phyloP scores from a whole-genome alignment of 1,140 invertebrate genomes.

The Heliconius congener region DNA sequence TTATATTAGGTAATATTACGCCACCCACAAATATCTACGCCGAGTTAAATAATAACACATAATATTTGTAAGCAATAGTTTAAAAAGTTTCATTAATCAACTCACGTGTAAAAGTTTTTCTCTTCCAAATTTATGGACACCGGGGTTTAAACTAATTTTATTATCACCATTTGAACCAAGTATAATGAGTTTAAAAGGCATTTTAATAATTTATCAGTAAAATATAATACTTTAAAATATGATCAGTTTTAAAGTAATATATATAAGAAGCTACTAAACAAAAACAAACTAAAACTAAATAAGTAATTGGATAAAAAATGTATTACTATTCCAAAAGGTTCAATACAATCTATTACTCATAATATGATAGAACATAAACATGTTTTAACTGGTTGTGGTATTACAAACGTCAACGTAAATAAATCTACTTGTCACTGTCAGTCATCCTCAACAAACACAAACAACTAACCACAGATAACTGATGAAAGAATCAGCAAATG shows the following conservation, averaged over 20 bases:
- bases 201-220: background rate
- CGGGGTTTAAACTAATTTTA: conserved; percentile 55
- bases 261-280: background rate
- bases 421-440: too few species aligned
- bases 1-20: conserved; percentile 4
- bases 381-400: background rate
- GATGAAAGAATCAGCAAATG: background rate
- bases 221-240: background rate
- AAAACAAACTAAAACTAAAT: background rate
- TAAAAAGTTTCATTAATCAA: conserved; percentile 1
- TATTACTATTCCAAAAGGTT: background rate
- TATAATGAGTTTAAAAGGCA: conserved; percentile 2
- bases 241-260: background rate
- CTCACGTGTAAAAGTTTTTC: conserved; percentile 64
- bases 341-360: background rate
- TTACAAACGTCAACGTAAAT: background rate
- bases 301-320: background rate
- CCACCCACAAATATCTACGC: background rate
- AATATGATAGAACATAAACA: background rate
- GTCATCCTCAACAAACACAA: too few species aligned
- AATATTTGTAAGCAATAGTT: background rate
- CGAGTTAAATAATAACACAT: background rate
- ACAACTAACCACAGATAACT: background rate
- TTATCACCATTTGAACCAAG: background rate
- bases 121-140: conserved; percentile 63